A percentile compares a stretch with the other conserved stretches of the same genome.
phyloP scores from a whole-genome alignment of 2,888 invertebrate genomes.

The Lochmaea crataegi region DNA sequence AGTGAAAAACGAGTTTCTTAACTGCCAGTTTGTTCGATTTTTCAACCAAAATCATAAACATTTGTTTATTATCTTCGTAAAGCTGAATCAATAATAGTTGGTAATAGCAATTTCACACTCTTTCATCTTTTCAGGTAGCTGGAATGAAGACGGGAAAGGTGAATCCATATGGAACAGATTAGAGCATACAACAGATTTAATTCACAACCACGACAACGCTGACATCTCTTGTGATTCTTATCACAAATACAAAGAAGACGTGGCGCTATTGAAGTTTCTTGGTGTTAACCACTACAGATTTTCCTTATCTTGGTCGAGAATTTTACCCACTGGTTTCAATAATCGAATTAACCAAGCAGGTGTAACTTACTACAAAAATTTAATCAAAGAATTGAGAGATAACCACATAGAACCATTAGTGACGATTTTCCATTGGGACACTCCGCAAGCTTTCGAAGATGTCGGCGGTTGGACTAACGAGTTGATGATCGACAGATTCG shows the following conservation, averaged over 20 bases:
- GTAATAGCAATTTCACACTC: background rate
- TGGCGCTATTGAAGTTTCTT: constrained; percentile 71
- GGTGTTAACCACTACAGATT: constrained; percentile 77
- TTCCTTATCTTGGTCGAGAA: constrained; percentile 81
- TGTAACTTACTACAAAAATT: constrained; percentile 64
- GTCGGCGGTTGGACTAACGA: constrained; percentile 42
- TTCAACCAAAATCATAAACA: no score
- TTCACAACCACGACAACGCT: constrained; percentile 70
- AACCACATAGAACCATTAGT: constrained; percentile 69
- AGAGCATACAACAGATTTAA: constrained; percentile 65
- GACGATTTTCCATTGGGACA: constrained; percentile 70
- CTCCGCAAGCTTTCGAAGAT: constrained; percentile 67
- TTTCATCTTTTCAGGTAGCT: constrained; percentile 54
- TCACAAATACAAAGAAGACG: constrained; percentile 72
- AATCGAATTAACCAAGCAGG: constrained; percentile 76
- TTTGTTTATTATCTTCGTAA: no score
- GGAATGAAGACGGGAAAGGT: constrained; percentile 58
- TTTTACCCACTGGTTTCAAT: constrained; percentile 76
- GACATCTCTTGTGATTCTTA: constrained; percentile 79
- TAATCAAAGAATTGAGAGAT: constrained; percentile 62
- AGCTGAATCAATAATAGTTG: no score
- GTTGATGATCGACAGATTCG: constrained; percentile 64
- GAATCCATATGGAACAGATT: constrained; percentile 48
- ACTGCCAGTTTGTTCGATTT: no score
- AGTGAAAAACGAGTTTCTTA: no score